A percentile compares a stretch with the other conserved stretches of the same genome.
Conservation (phyloP, 30 jellyfish, hydroid and myxozoan species). For the Rhopilema esculentum region DNA sequence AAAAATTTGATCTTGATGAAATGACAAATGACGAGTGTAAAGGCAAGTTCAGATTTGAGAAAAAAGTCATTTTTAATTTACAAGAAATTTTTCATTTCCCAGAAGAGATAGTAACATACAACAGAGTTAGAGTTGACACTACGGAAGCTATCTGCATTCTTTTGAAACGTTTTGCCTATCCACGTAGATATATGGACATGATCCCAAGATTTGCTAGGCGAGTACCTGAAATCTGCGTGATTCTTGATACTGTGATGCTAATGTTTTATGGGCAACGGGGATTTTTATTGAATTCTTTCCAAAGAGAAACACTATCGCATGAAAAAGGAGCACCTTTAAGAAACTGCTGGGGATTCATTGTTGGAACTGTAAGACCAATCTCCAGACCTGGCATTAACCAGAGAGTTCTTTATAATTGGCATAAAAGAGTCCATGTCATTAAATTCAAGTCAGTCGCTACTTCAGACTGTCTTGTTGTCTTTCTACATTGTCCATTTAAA, state of each 20-base stretch:
- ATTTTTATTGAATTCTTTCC: neutral
- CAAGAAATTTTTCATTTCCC: neutral
- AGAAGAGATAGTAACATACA: neutral
- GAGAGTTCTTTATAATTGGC: constrained; percentile 16
- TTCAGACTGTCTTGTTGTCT: constrained; percentile 3
- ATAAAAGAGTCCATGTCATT: constrained; percentile 10
- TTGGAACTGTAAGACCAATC: constrained; percentile 21
- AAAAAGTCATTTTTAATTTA: neutral
- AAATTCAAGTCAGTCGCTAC: constrained; percentile 19
- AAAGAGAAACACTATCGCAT: neutral
- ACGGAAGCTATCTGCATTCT: constrained; percentile 7
- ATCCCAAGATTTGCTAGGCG: constrained; percentile 47
- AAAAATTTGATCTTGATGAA: neutral
- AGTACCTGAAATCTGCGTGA: constrained; percentile 26
- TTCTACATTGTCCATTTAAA: constrained; percentile 10
- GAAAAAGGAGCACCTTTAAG: neutral
- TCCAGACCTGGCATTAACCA: constrained; percentile 17
- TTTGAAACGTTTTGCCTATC: constrained; percentile 26
- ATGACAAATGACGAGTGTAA: constrained; percentile 13
- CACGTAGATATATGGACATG: constrained; percentile 56
- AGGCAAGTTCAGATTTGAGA: constrained; percentile 3
- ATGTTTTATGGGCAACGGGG: constrained; percentile 1
- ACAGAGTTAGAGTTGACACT: neutral
- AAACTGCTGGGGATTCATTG: constrained; percentile 37
- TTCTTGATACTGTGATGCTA: constrained; percentile 19